Evolutionary conservation across 2,888 invertebrate species (phyloP), one percentile per base, ranked within the genome.

Genomic region (Dynastes grantii): DNA sequence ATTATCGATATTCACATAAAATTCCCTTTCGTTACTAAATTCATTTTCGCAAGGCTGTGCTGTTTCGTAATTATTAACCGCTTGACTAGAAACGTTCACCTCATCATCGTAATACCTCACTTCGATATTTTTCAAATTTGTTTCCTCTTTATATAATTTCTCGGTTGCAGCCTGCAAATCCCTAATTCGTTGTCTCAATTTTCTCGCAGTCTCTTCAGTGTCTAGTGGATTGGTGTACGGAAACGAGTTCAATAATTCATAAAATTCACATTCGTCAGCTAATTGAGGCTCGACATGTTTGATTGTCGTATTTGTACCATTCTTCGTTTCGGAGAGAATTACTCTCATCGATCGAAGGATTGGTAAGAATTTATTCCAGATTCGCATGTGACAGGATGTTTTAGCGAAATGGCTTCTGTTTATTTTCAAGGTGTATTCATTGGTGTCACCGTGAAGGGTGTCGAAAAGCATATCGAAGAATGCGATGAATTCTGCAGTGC

Each of bases 391-490:
- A 3, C 49, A 8, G 1, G 79, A 77, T 11, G 29, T 40, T 40
- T 32, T 53, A 22, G 22, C 75, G 13, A 79, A 9, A 13, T 63
- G 40, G 32, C 40, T 27, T 68, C 79, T 77, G 65, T 77, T 79
- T 53, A 67, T 40, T 45, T 77, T 79, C 9, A 49, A 16, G 3
- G 61, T 49, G 27, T 13, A 45, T 61, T 75, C 71, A 32, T 16
- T 53, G 2, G 13, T 29, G n/a, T 75, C 51, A 2, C 77, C 75
- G 3, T 77, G 58, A 40, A 79, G 29, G 4, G 79, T 58, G 37
- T 79, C 79, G 29, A 79, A 79, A 22, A 71, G 53, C 29, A 63
- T 61, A 49, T 79, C 77, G 27, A 79, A 77, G n/a, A 77, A 37
- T 4, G 55, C 45, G 55, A 68, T 53, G 11, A 77, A 51, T 22